Evolutionary conservation across 2,888 invertebrate genomes (phyloP).

Genomic region (Agrilus cyanescens): DNA sequence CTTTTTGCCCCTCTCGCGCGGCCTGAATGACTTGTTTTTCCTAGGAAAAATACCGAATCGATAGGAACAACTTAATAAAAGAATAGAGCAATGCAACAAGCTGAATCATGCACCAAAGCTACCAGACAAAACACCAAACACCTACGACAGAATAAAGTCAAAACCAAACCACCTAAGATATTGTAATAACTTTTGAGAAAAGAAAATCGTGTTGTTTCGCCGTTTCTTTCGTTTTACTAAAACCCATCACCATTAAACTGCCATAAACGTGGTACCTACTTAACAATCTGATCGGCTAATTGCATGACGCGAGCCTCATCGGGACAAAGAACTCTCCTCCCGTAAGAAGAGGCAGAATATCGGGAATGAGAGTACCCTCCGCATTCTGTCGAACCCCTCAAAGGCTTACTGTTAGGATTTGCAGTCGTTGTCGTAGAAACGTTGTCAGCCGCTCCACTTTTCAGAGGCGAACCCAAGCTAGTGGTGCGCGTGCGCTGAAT

Average conservation of each 20-base stretch:
- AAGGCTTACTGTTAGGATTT: too few relatives aligned
- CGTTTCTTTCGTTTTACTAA: background rate
- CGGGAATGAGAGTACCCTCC: too few relatives aligned
- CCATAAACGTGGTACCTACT: conserved; percentile 48
- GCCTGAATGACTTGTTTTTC: conserved; percentile 87
- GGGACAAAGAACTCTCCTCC: conserved; percentile 44
- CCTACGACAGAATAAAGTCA: background rate
- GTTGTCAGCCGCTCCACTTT: too few relatives aligned
- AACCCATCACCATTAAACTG: conserved; percentile 8
- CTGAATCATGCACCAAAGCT: background rate
- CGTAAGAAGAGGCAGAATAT: too few relatives aligned
- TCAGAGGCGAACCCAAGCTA: too few relatives aligned
- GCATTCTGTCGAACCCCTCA: too few relatives aligned
- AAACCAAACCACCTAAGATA: too few relatives aligned
- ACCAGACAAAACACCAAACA: background rate
- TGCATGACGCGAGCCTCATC: conserved; percentile 73
- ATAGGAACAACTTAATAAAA: conserved; percentile 1
- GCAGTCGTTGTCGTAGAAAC: too few relatives aligned
- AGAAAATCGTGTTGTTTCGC: too few relatives aligned
- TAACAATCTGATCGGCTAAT: conserved; percentile 77
- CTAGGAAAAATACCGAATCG: conserved; percentile 37
- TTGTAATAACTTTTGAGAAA: too few relatives aligned
- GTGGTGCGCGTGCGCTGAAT: too few relatives aligned
- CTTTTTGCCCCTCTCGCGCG: conserved; percentile 74
- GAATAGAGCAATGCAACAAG: background rate